Evolutionary conservation across 2,797 vertebrate species (phyloP).

Genomic region (Sorex maritimensis): DNA sequence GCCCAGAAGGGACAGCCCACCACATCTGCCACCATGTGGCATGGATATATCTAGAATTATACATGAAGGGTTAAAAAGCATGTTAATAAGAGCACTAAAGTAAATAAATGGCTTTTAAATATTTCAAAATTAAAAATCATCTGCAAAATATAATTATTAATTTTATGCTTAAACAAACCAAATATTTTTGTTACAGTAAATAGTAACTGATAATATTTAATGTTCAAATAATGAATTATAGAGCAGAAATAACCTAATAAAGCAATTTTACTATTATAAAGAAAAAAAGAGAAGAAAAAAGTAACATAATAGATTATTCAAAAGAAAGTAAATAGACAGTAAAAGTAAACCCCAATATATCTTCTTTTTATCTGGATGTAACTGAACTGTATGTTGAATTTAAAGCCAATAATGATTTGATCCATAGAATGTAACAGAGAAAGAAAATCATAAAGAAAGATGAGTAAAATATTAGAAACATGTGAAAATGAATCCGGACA

Average conservation of each 20-base stretch:
- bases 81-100: constrained; percentile 11
- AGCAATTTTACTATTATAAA: constrained; percentile 8
- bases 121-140: constrained; percentile 47
- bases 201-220: constrained; percentile 13
- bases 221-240: neutral
- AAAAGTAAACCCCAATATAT: constrained; percentile 17
- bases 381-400: constrained; percentile 17
- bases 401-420: neutral
- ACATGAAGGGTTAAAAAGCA: constrained; percentile 2
- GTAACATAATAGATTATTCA: neutral
- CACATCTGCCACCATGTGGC: no score
- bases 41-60: neutral
- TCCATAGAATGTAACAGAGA: no score
- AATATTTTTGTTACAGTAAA: neutral
- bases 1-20: no score
- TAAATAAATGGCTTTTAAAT: constrained; percentile 33
- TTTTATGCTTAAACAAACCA: neutral
- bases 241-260: neutral
- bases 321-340: neutral
- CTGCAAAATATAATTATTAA: constrained; percentile 12
- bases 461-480: constrained; percentile 1
- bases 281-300: neutral
- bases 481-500: constrained; percentile 24
- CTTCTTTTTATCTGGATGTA: constrained; percentile 38
- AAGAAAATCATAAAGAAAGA: neutral